Base-by-base conservation (phyloP, 1,140 invertebrate species). In the Argopecten irradians region DNA sequence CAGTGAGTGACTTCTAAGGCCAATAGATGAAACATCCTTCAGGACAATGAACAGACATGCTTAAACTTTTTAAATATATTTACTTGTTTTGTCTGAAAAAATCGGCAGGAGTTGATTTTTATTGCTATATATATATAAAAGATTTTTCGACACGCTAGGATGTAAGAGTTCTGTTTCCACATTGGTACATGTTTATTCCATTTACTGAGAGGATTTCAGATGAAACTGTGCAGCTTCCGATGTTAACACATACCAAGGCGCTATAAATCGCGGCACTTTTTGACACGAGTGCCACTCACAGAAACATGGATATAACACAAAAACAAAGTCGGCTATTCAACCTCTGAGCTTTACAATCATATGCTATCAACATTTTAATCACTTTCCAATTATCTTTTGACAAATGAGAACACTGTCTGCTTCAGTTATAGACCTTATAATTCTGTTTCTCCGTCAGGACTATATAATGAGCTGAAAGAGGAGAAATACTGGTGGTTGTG, bases 341-440 rank as follows among this genome's bases (percentile, higher is more conserved):
- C 55, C n/a, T 28, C 22, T 71, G 55, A 71, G 5, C 22, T 71
- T 71, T 71, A 71, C 11, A n/a, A n/a, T n/a, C 55, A 71, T 71
- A 71, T 71, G 55, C 55, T 71, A 71, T 71, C 55, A 71, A 71
- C 55, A 71, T 71, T 71, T 71, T 71, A 71, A 71, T 71, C 55
- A 71, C 55, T n/a, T 28, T 71, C 55, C 55, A 71, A 71, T 71
- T 71, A 71, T 71, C 55, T 71, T 71, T 71, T 71, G 55, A 71
- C 55, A 71, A 71, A 71, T 71, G 55, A 71, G 55, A 71, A 71
- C 55, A n/a, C 22, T 71, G 55, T 71, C 55, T 71, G n/a, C n/a
- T 28, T 71, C 55, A 71, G 55, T 71, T 71, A 71, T 46, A 22
- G 43, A 55, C 3, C 8, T 11, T 55, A 2, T 55, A 55, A 13